Evolutionary conservation across 2,113 vertebrate species (phyloP).

Genomic region (Alosa alosa): DNA sequence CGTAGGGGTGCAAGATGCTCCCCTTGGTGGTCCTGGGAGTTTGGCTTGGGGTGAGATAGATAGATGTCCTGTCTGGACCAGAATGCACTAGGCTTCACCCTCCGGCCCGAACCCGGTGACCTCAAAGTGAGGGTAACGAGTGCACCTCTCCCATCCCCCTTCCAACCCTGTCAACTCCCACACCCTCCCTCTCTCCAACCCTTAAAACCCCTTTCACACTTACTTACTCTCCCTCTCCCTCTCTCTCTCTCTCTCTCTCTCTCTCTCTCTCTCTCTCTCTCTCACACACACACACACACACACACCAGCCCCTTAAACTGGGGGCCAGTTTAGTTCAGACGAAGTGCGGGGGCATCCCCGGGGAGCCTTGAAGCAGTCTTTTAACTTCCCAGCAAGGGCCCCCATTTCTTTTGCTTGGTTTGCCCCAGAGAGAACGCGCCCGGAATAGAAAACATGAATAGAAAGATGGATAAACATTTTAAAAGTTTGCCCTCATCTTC

Average conservation of each 20-base stretch:
- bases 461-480: slow-evolving; percentile 29
- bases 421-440: slow-evolving; percentile 19
- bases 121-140: slow-evolving; percentile 33
- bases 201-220: slow-evolving; percentile 6
- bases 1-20: slow-evolving; percentile 9
- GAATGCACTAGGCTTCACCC: slow-evolving; percentile 27
- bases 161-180: not conserved
- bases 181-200: not conserved
- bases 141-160: not conserved
- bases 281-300: not conserved
- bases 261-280: not conserved
- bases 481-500: slow-evolving; percentile 16
- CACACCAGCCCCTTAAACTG: not conserved
- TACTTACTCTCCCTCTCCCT: not conserved
- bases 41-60: slow-evolving; percentile 25
- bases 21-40: slow-evolving; percentile 30
- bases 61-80: slow-evolving; percentile 38
- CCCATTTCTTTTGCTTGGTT: slow-evolving; percentile 19
- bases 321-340: slow-evolving; percentile 31
- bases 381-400: slow-evolving; percentile 44
- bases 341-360: slow-evolving; percentile 24
- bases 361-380: slow-evolving; percentile 42
- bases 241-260: not conserved
- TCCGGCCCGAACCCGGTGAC: slow-evolving; percentile 38
- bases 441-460: slow-evolving; percentile 40